Evolutionary conservation across 2,888 invertebrate genomes (phyloP).

Genomic region (Pristionchus mayeri): DNA sequence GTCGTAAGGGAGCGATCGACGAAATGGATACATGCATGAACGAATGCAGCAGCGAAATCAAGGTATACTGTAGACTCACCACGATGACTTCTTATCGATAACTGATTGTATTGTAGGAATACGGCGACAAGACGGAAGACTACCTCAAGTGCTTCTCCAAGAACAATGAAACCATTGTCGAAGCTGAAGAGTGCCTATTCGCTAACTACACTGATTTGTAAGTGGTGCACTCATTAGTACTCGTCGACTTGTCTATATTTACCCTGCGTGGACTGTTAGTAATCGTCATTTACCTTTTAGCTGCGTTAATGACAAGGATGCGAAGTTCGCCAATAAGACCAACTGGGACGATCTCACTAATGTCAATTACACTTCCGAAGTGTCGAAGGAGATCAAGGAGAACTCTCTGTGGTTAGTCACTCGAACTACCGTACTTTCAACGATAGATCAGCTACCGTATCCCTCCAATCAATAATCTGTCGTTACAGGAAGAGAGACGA

Average conservation of each 20-base stretch:
- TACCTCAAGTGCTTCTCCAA: background rate
- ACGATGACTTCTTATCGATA: background rate
- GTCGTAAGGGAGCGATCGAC: too few species aligned
- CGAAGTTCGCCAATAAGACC: background rate
- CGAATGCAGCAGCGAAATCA: background rate
- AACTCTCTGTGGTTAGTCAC: background rate
- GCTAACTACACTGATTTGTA: background rate
- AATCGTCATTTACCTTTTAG: constrained; percentile 5
- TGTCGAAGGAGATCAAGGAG: background rate
- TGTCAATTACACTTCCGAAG: background rate
- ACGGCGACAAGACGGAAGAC: background rate
- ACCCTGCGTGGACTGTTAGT: background rate
- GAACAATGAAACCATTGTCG: background rate
- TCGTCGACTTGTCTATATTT: background rate
- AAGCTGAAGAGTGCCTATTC: background rate
- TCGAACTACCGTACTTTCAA: background rate
- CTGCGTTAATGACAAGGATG: background rate
- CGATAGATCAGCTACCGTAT: background rate
- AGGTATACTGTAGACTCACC: background rate
- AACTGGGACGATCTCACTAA: background rate
- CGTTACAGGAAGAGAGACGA: background rate
- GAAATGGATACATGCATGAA: background rate
- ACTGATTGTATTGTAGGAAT: background rate
- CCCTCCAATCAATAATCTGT: background rate
- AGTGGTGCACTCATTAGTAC: background rate